phyloP scores from a whole-genome alignment of 2,888 invertebrate genomes.

The Xestia xanthographa region DNA sequence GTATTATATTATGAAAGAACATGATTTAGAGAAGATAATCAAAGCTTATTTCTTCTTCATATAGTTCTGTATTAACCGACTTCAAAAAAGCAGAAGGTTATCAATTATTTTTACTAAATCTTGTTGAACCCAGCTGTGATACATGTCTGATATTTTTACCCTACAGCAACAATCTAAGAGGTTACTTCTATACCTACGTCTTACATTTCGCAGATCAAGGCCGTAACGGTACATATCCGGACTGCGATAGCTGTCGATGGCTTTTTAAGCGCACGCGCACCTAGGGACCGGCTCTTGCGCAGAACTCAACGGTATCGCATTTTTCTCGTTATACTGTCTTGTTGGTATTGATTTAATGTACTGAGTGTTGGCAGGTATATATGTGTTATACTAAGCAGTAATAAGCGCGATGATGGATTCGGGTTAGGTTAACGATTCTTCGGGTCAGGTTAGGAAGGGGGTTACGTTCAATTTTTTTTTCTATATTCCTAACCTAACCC shows the following conservation, averaged over 20 bases:
- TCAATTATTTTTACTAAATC: not conserved
- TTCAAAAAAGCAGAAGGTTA: not conserved
- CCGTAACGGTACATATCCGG: conserved; percentile 64
- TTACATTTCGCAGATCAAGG: conserved; percentile 61
- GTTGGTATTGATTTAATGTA: conserved; percentile 20
- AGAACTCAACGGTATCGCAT: conserved; percentile 63
- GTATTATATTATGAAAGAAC: not conserved
- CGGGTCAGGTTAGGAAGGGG: too few relatives aligned
- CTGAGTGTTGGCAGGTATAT: not conserved
- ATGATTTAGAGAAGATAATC: not conserved
- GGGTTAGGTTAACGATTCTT: too few relatives aligned
- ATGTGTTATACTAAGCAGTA: not conserved
- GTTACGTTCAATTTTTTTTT: too few relatives aligned
- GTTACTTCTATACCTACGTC: conserved; percentile 9
- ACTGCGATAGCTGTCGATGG: conserved; percentile 57
- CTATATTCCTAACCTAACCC: too few relatives aligned
- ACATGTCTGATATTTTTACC: not conserved
- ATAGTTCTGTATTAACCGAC: not conserved
- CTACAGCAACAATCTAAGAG: conserved; percentile 3
- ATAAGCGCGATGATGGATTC: too few relatives aligned
- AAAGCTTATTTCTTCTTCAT: not conserved
- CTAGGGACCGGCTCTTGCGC: conserved; percentile 50
- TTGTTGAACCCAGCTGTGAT: not conserved
- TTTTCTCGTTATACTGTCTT: conserved; percentile 43
- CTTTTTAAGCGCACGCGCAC: conserved; percentile 65